Evolutionary conservation across 2,113 vertebrate genomes (phyloP).

Genomic region (Suricata suricatta): DNA sequence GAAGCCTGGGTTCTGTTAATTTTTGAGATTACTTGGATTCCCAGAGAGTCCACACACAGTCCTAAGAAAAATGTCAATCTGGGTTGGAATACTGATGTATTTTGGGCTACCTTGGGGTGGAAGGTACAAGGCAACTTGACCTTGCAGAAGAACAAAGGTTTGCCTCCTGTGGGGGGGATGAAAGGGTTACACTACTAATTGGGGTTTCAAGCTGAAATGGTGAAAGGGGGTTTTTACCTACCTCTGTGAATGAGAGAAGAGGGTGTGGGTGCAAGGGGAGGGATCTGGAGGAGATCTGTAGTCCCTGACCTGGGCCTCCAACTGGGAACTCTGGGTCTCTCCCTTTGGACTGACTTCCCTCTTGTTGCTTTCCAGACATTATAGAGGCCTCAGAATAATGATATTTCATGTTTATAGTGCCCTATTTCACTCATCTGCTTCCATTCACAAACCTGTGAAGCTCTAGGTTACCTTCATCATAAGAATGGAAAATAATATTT

Average conservation of each 20-base stretch:
- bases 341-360: not conserved
- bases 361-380: not conserved
- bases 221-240: not conserved
- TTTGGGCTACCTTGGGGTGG: not conserved
- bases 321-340: not conserved
- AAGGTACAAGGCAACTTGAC: not conserved
- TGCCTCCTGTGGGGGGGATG: not conserved
- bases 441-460: not conserved
- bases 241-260: not conserved
- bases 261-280: not conserved
- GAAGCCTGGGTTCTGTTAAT: not conserved
- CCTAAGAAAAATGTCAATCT: not conserved
- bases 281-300: not conserved
- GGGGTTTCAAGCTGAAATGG: not conserved
- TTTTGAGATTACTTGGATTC: not conserved
- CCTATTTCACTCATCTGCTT: not conserved
- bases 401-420: not conserved
- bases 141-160: not conserved
- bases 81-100: not conserved
- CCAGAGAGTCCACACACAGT: not conserved
- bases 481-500: not conserved
- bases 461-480: not conserved
- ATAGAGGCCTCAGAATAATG: not conserved
- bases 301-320: not conserved
- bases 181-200: not conserved